phyloP scores from a whole-genome alignment of 1,140 invertebrate species.

The Zaprionus davidi region DNA sequence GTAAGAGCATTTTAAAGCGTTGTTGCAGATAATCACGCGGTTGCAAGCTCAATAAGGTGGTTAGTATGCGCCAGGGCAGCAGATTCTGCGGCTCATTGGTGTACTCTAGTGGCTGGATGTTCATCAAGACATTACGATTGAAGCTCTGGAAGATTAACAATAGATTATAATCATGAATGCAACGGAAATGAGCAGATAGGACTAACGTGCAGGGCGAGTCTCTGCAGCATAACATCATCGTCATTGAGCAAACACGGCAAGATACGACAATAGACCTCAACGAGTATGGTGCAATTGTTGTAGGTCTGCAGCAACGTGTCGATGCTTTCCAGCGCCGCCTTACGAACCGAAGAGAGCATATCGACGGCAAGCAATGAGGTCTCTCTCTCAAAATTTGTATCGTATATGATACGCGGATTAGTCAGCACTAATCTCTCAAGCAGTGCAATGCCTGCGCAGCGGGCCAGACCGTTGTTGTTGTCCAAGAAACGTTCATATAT shows the following conservation, averaged over 20 bases:
- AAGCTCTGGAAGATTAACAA: conserved; percentile 62
- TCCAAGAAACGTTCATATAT: conserved; percentile 67
- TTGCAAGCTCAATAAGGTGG: conserved; percentile 61
- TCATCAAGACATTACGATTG: conserved; percentile 53
- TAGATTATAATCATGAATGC: neutral
- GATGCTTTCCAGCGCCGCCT: conserved; percentile 59
- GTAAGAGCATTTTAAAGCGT: conserved; percentile 48
- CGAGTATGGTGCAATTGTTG: conserved; percentile 67
- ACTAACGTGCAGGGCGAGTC: conserved; percentile 63
- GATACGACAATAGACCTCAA: conserved; percentile 76
- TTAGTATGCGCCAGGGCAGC: conserved; percentile 80
- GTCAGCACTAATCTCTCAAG: conserved; percentile 68
- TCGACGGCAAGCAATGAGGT: conserved; percentile 60
- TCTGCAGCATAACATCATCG: conserved; percentile 65
- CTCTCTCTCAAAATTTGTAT: conserved; percentile 74
- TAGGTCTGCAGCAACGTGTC: conserved; percentile 66
- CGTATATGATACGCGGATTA: conserved; percentile 76
- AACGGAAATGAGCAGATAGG: neutral
- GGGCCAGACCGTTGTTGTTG: conserved; percentile 58
- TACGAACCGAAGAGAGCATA: conserved; percentile 65
- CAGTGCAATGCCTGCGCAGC: conserved; percentile 67
- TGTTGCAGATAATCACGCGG: conserved; percentile 72
- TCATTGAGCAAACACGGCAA: conserved; percentile 71
- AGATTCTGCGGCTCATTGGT: conserved; percentile 73
- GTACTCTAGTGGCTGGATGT: conserved; percentile 71